Base-by-base conservation (phyloP, 2,888 invertebrate species). In the Schizotus pectinicornis region DNA sequence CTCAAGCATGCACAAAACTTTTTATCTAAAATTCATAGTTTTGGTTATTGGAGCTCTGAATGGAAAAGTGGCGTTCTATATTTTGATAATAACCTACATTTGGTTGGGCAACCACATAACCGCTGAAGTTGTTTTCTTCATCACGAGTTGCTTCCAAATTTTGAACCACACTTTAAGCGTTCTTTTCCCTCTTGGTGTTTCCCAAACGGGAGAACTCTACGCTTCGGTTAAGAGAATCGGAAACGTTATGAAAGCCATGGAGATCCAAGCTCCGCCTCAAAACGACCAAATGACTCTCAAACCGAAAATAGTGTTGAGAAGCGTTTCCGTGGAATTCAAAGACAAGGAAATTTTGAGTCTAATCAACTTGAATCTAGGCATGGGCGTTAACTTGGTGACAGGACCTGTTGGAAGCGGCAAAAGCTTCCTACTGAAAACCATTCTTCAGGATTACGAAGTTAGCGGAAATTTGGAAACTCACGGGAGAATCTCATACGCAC, bases 131-230 rank as follows among this genome's bases (percentile, higher is more conserved):
- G 91, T 93, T 13, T 95, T 94, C 79, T 91, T 94, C 55, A 85
- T 94, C 45, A 89, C 93, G n/a, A 90, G 94, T 7, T 90, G 95
- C 76, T 95, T 92, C 81, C 94, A 93, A 72, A 90, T 93, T 53
- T 80, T 96, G 55, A 84, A 94, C 31, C 88, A 91, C 68, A 89
- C 92, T n/a, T 90, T 95, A 88, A 93, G 91, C 0, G 89, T 94
- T 7, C 93, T 92, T 79, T 91, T 95, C 69, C 95, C 96, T 0
- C 88, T 90, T 81, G 91, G 88, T 47, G 87, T 94, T 61, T 87
- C 90, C 1, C 88, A 89, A 80, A 83, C 89, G 39, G 90, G 92
- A 0, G 94, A 95, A 81, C 86, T 88, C 0, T 78, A 84, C 31
- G 89, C 94, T 47, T 88, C 91, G 6, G 84, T 91, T 55, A 84